Base-by-base conservation (phyloP, 2,797 vertebrate genomes). In the Karalla daura region DNA sequence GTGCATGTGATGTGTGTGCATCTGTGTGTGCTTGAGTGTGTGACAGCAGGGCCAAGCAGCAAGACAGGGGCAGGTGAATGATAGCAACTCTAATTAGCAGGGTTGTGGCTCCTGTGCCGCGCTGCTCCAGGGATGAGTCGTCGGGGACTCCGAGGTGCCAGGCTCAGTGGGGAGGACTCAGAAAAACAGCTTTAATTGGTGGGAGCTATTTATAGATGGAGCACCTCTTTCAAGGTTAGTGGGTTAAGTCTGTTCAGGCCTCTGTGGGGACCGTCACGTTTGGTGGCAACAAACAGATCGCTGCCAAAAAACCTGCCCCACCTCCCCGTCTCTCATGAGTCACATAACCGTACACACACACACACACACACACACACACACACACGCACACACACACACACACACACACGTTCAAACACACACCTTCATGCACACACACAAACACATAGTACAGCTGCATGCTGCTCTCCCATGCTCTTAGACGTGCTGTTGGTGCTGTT, bases 121-220 rank as follows among this genome's bases (percentile, higher is more conserved):
- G 63, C 71, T 69, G 78, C 78, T 89, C 83, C 13, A 80, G 83
- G 91, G 86, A 86, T 51, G 49, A 86, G 88, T 88, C 82, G 78
- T 84, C 45, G 47, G 90, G 89, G 91, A 91, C 78, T 86, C 45
- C 13, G 68, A 76, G 84, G 79, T 84, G 81, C 86, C 58, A 45
- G 54, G 75, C 90, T 87, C 90, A 84, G 86, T 85, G 86, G 89
- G 86, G 86, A 90, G 80, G 79, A 83, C 81, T 79, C 83, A 83
- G 89, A 92, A 91, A 94, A 92, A 94, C 93, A 93, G 89, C 86
- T 91, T 89, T 93, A 93, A 93, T 93, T 93, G 92, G 89, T 84
- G 65, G 46, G 63, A 78, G 80, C 85, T 93, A 92, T 93, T 93
- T 91, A 92, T 93, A 93, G 92, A 90, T 78, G 75, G 84, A 82